phyloP scores from a whole-genome alignment of 2,888 invertebrate species.

The Chaitophorus viminalis region DNA sequence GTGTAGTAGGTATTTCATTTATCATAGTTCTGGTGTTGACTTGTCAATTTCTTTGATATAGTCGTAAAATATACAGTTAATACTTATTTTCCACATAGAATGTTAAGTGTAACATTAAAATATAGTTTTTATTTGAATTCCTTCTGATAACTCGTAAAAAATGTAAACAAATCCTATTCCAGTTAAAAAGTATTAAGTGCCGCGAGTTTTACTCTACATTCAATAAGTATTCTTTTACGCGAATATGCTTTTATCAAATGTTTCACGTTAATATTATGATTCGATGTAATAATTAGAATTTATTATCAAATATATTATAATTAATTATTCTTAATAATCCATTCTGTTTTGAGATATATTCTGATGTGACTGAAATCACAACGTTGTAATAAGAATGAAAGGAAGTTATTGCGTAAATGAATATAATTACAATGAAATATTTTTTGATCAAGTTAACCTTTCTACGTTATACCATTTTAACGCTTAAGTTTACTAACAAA shows the following conservation, averaged over 20 bases:
- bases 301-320: background rate
- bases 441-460: too few relatives aligned
- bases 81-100: background rate
- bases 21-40: background rate
- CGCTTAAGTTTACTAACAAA: too few relatives aligned
- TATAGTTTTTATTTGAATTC: background rate
- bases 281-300: background rate
- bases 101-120: conserved; percentile 6
- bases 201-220: background rate
- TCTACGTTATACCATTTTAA: too few relatives aligned
- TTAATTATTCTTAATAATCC: background rate
- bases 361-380: too few relatives aligned
- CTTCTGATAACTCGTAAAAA: conserved; percentile 11
- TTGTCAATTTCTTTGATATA: background rate
- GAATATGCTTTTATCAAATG: background rate
- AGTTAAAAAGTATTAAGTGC: background rate
- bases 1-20: too few relatives aligned
- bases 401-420: too few relatives aligned
- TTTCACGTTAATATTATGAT: background rate
- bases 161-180: background rate
- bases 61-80: background rate
- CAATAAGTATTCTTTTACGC: background rate
- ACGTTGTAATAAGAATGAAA: too few relatives aligned
- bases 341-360: background rate
- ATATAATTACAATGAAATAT: too few relatives aligned